These are phyloP conservation scores for Azorinus chamasolen DNA, from an alignment of 2,888 invertebrate species.

Conservation along the genomic window DNA sequence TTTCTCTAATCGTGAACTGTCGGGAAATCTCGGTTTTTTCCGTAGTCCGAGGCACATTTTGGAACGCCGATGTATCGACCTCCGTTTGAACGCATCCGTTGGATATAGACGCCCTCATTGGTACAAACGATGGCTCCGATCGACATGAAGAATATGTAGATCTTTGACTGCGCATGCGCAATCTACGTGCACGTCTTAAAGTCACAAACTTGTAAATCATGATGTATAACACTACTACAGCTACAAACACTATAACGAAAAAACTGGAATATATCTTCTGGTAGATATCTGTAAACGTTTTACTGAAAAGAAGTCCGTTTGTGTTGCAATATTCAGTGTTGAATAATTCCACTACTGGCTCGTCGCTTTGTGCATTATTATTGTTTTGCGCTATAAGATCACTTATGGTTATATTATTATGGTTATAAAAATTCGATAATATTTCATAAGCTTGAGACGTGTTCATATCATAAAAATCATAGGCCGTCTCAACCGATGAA, in stretches of 20 bases:
- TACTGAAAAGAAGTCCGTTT: conserved; percentile 71
- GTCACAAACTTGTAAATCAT: conserved; percentile 78
- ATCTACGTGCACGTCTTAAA: conserved; percentile 60
- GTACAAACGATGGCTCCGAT: conserved; percentile 11
- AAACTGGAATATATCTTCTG: conserved; percentile 80
- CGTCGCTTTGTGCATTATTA: background rate
- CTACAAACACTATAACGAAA: conserved; percentile 80
- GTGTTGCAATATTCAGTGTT: conserved; percentile 33
- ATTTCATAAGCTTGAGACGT: background rate
- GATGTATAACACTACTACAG: conserved; percentile 82
- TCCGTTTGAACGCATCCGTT: conserved; percentile 46
- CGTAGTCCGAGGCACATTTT: background rate
- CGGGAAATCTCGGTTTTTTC: conserved; percentile 46
- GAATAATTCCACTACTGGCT: background rate
- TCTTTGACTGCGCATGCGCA: conserved; percentile 30
- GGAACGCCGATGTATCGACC: conserved; percentile 26
- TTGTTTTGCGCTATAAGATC: background rate
- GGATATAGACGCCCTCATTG: conserved; percentile 45
- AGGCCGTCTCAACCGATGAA: background rate
- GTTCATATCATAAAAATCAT: background rate
- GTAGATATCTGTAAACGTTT: conserved; percentile 68
- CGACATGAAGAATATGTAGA: conserved; percentile 51
- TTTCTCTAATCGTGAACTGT: conserved; percentile 73
- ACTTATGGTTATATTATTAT: background rate
- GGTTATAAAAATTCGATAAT: background rate